Evolutionary conservation across 2,888 invertebrate species (phyloP).

Genomic region (Phasia obesa): DNA sequence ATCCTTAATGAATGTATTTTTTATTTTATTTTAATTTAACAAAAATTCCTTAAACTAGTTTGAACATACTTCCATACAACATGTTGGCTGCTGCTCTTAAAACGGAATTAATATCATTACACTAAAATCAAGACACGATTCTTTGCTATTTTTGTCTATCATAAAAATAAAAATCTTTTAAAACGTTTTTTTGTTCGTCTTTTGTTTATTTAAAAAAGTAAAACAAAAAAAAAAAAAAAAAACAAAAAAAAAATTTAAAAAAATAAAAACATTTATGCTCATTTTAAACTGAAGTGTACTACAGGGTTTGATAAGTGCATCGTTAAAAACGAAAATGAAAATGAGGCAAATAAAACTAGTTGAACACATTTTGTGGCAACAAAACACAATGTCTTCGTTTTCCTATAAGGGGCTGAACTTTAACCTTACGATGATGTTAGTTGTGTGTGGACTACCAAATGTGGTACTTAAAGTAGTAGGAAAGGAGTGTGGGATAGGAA

Average conservation of each 20-base stretch:
- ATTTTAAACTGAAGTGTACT: slow-evolving; percentile 26
- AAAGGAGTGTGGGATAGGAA: slow-evolving; percentile 5
- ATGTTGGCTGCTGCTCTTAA: slow-evolving; percentile 8
- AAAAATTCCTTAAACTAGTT: slow-evolving; percentile 13
- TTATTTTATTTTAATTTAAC: slow-evolving; percentile 10
- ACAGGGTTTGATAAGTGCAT: slow-evolving; percentile 16
- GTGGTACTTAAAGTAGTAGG: background rate
- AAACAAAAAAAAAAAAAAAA: too few relatives aligned
- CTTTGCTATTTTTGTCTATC: slow-evolving; percentile 60
- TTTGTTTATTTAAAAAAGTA: background rate
- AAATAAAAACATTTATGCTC: slow-evolving; percentile 20
- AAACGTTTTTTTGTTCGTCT: background rate
- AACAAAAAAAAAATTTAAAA: too few relatives aligned
- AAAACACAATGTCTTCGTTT: slow-evolving; percentile 34
- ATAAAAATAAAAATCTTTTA: slow-evolving; percentile 65
- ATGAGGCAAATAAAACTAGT: slow-evolving; percentile 48
- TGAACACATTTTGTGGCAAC: slow-evolving; percentile 46
- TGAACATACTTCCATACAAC: background rate
- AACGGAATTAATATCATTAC: slow-evolving; percentile 48
- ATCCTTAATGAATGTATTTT: background rate
- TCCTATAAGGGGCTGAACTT: slow-evolving; percentile 58
- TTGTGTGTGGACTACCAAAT: slow-evolving; percentile 26
- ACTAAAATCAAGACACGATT: slow-evolving; percentile 65
- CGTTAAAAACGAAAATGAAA: slow-evolving; percentile 50
- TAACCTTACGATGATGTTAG: slow-evolving; percentile 57